Percentiles rank a stretch among this genome's conserved stretches.
phyloP scores from a whole-genome alignment of 2,888 invertebrate genomes.

The Dichetophora obliterata region DNA sequence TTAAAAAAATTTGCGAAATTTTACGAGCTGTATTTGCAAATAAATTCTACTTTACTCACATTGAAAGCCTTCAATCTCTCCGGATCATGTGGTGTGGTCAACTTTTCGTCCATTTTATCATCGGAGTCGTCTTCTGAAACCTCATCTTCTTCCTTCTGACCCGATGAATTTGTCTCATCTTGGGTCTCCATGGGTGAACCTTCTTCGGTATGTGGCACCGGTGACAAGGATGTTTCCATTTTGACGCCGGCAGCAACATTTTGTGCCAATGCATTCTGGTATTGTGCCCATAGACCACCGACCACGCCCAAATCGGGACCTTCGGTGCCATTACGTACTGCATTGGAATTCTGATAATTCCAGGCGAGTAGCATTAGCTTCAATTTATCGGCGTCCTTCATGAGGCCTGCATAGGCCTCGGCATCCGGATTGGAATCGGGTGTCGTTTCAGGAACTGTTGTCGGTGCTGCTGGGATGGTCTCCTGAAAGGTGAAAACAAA shows the following conservation, averaged over 20 bases:
- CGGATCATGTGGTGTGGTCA: slow-evolving; percentile 81
- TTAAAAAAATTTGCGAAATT: not conserved
- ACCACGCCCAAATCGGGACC: slow-evolving; percentile 71
- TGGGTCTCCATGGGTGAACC: slow-evolving; percentile 74
- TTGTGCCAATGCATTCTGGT: slow-evolving; percentile 83
- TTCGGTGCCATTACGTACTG: slow-evolving; percentile 74
- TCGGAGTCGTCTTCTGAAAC: slow-evolving; percentile 89
- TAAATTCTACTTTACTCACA: slow-evolving; percentile 73
- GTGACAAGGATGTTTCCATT: slow-evolving; percentile 69
- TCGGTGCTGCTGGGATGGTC: slow-evolving; percentile 64
- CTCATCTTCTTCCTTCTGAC: slow-evolving; percentile 88
- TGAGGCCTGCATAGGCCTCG: slow-evolving; percentile 68
- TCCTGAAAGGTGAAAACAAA: too few species aligned
- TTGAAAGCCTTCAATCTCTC: slow-evolving; percentile 96
- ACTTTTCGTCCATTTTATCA: slow-evolving; percentile 88
- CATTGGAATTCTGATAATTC: slow-evolving; percentile 87
- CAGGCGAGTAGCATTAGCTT: slow-evolving; percentile 90
- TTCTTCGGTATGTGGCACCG: slow-evolving; percentile 73
- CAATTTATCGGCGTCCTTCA: slow-evolving; percentile 89
- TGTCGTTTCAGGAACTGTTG: slow-evolving; percentile 58
- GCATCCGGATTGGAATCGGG: slow-evolving; percentile 57
- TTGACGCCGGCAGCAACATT: slow-evolving; percentile 71
- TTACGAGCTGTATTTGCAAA: not conserved
- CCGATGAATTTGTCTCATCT: slow-evolving; percentile 90
- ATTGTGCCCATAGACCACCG: slow-evolving; percentile 89